A percentile compares a stretch with the other conserved stretches of the same genome.
phyloP scores from a whole-genome alignment of 2,797 vertebrate species.

The Agapornis canus region DNA sequence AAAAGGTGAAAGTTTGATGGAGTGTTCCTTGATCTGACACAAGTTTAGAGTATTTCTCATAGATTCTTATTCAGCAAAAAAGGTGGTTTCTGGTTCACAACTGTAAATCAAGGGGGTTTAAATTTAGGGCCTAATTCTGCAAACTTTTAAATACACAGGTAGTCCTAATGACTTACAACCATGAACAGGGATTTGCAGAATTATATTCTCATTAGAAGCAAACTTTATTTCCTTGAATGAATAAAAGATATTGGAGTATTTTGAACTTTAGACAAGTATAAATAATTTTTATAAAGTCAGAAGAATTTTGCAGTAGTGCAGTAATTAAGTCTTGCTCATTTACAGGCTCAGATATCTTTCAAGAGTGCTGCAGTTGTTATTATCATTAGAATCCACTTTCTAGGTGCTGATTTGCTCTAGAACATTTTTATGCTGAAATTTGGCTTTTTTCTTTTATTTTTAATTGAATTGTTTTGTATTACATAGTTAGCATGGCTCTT shows the following conservation, averaged over 20 bases:
- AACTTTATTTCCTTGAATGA: neutral
- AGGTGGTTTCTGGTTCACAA: conserved; percentile 9
- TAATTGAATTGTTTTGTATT: neutral
- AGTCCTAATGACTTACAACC: neutral
- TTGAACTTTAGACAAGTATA: neutral
- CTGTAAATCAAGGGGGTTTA: conserved; percentile 35
- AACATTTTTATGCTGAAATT: neutral
- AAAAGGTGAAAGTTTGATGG: conserved; percentile 69
- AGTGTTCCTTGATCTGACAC: conserved; percentile 53
- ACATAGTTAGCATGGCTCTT: neutral
- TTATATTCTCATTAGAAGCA: neutral
- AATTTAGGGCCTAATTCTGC: conserved; percentile 36
- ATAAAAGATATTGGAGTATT: neutral
- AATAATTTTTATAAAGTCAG: neutral
- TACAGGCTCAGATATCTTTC: neutral
- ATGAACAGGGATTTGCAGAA: conserved; percentile 8
- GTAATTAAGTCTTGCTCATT: neutral
- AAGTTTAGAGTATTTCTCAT: conserved; percentile 42
- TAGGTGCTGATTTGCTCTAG: neutral
- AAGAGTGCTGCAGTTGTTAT: conserved; percentile 28
- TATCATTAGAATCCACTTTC: neutral
- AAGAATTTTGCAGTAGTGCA: conserved; percentile 1
- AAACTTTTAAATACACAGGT: conserved; percentile 38
- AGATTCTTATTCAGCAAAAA: conserved; percentile 26
- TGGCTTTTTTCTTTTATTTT: neutral